Conservation (phyloP, 2,113 vertebrate genomes). For the Pampusana beccarii region DNA sequence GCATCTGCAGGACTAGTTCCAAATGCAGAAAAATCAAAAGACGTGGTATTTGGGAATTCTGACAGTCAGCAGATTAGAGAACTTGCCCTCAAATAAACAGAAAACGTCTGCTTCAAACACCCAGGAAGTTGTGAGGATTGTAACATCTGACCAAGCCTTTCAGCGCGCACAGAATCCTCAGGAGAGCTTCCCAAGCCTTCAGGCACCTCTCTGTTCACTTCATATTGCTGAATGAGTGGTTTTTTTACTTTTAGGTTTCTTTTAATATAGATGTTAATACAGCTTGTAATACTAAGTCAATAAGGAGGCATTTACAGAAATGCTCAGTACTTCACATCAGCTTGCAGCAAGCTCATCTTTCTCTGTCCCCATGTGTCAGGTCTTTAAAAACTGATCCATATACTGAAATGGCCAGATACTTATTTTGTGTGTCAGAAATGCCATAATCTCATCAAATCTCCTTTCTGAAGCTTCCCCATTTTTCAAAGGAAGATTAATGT, state of each 20-base stretch:
- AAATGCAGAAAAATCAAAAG: background rate
- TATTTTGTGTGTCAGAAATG: conserved; percentile 30
- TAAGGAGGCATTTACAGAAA: background rate
- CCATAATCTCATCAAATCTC: conserved; percentile 56
- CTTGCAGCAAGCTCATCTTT: background rate
- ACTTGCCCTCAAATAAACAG: background rate
- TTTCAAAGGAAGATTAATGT: conserved; percentile 49
- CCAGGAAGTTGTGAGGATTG: background rate
- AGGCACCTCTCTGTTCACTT: background rate
- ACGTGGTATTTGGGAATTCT: background rate
- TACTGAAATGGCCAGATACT: background rate
- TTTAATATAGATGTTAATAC: background rate
- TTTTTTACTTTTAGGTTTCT: background rate
- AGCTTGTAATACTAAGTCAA: background rate
- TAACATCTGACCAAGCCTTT: background rate
- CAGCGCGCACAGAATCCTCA: rapidly evolving
- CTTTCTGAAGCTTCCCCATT: conserved; percentile 29
- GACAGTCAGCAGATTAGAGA: background rate
- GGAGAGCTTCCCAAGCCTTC: background rate
- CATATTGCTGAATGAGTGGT: background rate
- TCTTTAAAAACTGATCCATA: background rate
- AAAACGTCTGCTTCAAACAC: background rate
- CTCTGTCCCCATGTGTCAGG: background rate
- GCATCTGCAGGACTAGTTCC: conserved; percentile 1
- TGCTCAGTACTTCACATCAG: background rate